Evolutionary conservation across 1,140 invertebrate species (phyloP).

Genomic region (Piezodorus guildinii): DNA sequence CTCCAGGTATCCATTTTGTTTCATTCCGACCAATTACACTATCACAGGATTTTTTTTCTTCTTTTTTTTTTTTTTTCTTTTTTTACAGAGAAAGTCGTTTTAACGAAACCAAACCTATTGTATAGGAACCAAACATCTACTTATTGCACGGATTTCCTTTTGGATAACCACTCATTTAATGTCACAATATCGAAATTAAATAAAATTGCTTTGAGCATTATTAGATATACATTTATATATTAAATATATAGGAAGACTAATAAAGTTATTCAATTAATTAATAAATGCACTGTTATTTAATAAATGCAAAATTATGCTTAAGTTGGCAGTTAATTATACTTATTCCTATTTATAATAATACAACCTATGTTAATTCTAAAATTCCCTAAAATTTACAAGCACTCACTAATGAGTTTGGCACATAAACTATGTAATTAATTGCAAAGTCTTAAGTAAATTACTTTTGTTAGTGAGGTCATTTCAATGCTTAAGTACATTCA

Average conservation of each 20-base stretch:
- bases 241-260: background rate
- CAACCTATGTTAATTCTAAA: conserved; percentile 12
- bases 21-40: background rate
- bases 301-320: background rate
- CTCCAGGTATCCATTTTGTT: background rate
- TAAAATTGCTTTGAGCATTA: conserved; percentile 7
- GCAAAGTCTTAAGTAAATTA: conserved; percentile 6
- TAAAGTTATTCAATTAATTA: background rate
- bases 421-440: conserved; percentile 16
- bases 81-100: background rate
- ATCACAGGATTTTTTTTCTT: conserved; percentile 11
- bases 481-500: background rate
- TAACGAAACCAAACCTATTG: background rate
- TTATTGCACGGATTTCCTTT: conserved; percentile 3
- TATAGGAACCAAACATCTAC: background rate
- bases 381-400: conserved; percentile 3
- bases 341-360: background rate
- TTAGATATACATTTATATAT: background rate
- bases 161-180: background rate
- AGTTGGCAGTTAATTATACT: conserved; percentile 15
- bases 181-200: background rate
- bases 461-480: conserved; percentile 12
- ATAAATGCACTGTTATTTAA: background rate
- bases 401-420: conserved; percentile 13
- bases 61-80: too few species aligned